Conservation (phyloP, 2,888 invertebrate species). For the Folsomia manolachei region DNA sequence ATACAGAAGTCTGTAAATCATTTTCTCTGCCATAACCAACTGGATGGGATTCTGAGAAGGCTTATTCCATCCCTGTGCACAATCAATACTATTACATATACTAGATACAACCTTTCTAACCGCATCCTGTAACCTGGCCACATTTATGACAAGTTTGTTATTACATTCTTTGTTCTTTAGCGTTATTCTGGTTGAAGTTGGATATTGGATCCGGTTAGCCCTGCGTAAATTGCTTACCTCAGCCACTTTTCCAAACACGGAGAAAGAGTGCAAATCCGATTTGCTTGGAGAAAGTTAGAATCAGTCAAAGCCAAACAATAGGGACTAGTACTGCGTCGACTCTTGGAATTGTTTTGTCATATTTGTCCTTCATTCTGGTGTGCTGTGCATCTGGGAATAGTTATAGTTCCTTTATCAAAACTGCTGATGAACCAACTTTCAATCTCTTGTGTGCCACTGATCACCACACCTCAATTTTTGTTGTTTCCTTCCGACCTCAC, state of each 20-base stretch:
- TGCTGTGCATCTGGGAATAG: neutral
- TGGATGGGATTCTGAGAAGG: neutral
- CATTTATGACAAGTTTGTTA: neutral
- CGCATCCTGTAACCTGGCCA: neutral
- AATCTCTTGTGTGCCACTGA: neutral
- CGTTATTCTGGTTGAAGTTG: neutral
- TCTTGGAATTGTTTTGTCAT: neutral
- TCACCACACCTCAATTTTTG: neutral
- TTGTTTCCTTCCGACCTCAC: neutral
- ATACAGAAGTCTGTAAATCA: neutral
- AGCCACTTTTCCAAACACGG: neutral
- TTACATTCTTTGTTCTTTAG: neutral
- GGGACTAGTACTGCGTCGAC: neutral
- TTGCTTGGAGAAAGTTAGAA: neutral
- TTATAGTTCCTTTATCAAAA: neutral
- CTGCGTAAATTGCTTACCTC: slow-evolving; percentile 7
- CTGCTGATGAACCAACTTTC: neutral
- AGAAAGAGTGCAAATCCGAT: too few species aligned
- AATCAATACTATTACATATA: too few species aligned
- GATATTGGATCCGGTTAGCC: neutral
- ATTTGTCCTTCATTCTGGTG: neutral
- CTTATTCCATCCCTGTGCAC: too few species aligned
- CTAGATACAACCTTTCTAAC: neutral
- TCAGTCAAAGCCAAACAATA: neutral
- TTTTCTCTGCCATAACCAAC: neutral